phyloP scores from a whole-genome alignment of 2,113 vertebrate species.

The Orcinus orca region DNA sequence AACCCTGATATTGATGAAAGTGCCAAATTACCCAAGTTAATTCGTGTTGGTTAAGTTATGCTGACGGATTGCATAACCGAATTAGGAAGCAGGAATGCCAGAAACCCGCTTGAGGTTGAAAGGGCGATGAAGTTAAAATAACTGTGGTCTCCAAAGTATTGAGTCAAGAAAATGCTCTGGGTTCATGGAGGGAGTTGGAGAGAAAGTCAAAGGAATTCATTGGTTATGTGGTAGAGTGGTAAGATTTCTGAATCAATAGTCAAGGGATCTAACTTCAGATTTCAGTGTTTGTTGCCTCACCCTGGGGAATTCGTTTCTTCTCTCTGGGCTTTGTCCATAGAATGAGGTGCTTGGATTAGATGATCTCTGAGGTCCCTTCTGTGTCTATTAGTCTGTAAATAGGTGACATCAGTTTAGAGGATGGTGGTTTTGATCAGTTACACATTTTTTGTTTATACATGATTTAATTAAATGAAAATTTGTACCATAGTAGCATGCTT shows the following conservation, averaged over 20 bases:
- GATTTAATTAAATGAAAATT: slow-evolving; percentile 43
- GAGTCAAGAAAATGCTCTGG: slow-evolving; percentile 46
- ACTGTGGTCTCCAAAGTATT: slow-evolving; percentile 68
- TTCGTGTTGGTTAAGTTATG: slow-evolving; percentile 34
- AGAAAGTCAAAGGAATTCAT: slow-evolving; percentile 50
- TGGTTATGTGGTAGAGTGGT: background rate
- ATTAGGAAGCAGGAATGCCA: slow-evolving; percentile 53
- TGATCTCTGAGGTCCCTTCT: background rate
- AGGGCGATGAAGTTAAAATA: slow-evolving; percentile 59
- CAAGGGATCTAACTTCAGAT: background rate
- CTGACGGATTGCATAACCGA: slow-evolving; percentile 52
- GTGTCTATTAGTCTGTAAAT: background rate
- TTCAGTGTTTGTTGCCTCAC: background rate
- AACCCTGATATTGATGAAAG: background rate
- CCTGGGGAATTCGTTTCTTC: background rate
- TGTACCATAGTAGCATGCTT: slow-evolving; percentile 10
- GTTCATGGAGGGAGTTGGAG: slow-evolving; percentile 41
- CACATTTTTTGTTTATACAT: background rate
- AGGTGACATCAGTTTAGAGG: background rate
- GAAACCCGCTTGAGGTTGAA: slow-evolving; percentile 61
- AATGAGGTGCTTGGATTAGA: background rate
- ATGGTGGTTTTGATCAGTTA: background rate
- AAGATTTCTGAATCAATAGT: background rate
- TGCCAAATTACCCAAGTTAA: slow-evolving; percentile 37
- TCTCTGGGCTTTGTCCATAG: background rate